Percentiles rank a stretch among this genome's conserved stretches.
These are phyloP conservation scores for Eubasilissa splendida DNA, from an alignment of 2,888 invertebrate genomes.

Conservation along the genomic window DNA sequence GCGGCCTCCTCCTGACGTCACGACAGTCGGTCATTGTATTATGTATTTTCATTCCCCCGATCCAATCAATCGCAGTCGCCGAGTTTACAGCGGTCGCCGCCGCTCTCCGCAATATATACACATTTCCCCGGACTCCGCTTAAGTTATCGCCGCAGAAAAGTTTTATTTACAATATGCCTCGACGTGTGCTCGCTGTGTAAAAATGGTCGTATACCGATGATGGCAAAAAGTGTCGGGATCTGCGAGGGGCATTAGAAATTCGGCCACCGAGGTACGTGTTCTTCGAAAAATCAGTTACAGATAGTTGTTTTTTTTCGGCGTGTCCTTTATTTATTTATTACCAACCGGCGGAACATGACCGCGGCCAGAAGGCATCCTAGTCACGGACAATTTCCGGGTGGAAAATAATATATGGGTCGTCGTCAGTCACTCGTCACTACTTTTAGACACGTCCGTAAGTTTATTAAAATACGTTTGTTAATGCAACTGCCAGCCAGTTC, in stretches of 20 bases:
- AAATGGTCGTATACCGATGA: neutral
- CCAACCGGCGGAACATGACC: neutral
- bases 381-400: slow-evolving; percentile 39
- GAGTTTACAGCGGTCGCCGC: neutral
- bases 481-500: slow-evolving; percentile 16
- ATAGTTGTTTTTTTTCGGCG: neutral
- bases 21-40: slow-evolving; percentile 17
- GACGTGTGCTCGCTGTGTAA: slow-evolving; percentile 8
- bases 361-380: slow-evolving; percentile 8
- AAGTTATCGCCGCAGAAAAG: neutral
- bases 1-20: slow-evolving; percentile 44
- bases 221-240: slow-evolving; percentile 13
- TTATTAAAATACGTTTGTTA: slow-evolving; percentile 4
- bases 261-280: slow-evolving; percentile 30
- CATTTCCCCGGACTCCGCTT: neutral
- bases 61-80: slow-evolving; percentile 44
- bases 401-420: slow-evolving; percentile 31
- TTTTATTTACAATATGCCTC: slow-evolving; percentile 21
- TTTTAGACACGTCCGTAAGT: slow-evolving; percentile 1
- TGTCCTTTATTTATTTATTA: slow-evolving; percentile 3
- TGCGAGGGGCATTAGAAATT: slow-evolving; percentile 24
- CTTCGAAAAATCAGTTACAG: slow-evolving; percentile 4
- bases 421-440: neutral
- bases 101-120: slow-evolving; percentile 20
- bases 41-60: slow-evolving; percentile 47